Base-by-base conservation (phyloP, 2,888 invertebrate genomes). In the Xestia ashworthii region DNA sequence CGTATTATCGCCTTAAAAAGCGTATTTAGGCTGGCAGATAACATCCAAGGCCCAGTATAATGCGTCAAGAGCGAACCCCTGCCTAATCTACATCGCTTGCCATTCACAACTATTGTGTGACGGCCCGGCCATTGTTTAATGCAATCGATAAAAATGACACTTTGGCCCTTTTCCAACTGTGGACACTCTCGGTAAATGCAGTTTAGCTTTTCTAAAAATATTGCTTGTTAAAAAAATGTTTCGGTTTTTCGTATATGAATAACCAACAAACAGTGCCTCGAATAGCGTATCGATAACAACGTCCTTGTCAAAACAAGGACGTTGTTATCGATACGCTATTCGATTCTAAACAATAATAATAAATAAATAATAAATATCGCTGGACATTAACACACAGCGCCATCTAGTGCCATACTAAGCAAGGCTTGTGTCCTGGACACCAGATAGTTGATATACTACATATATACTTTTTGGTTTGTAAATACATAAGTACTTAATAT, bases 11-110 rank as follows among this genome's bases (percentile, higher is more conserved):
- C 65, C 58, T 67, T 82, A 79, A 88, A 85, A 80, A 78, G 78
- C 77, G 67, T 84, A 88, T 84, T 87, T 82, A 87, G 76, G 76
- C 66, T 80, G 64, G 65, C 81, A 77, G 90, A 90, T 90, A 90
- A 88, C 80, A 90, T 88, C 87, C 82, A 78, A 76, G 81, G 68
- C 81, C 76, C 71, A 71, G 53, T 62, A 76, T 81, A 83, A 88
- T 88, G 89, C 87, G 81, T 86, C 75, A 78, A 88, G 88, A 86
- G 89, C 85, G 90, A 91, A 89, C 95, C 93, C 95, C 93, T 95
- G 96, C 94, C 95, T 96, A 96, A 96, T 96, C 96, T 96, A 95
- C 93, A 96, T 96, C 96, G 93, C 93, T 92, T 92, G 94, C 93
- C 94, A 93, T 95, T 95, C 95, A 94, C 90, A 93, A 95, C 95